phyloP scores from a whole-genome alignment of 2,113 vertebrate genomes.

The Ascaphus truei region DNA sequence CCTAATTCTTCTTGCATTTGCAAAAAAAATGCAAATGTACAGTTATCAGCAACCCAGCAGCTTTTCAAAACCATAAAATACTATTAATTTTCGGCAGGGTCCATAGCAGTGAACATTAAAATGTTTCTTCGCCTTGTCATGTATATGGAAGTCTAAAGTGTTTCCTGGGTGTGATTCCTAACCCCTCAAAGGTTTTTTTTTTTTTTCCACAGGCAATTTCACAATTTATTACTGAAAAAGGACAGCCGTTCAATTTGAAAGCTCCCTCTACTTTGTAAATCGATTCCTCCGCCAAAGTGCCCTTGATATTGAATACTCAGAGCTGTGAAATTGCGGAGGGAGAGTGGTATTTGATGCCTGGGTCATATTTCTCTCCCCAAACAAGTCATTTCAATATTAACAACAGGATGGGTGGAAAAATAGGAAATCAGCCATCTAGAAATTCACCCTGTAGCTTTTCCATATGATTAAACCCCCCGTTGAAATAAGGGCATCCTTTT shows the following conservation, averaged over 20 bases:
- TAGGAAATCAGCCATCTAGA: constrained; percentile 55
- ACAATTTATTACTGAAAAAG: constrained; percentile 79
- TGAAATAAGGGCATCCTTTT: not conserved
- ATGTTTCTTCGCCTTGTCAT: constrained; percentile 58
- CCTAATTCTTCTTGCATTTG: too few relatives aligned
- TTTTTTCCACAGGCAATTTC: constrained; percentile 76
- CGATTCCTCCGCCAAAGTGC: constrained; percentile 81
- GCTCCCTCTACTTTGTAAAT: constrained; percentile 75
- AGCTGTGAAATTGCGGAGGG: constrained; percentile 63
- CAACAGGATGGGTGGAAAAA: constrained; percentile 41
- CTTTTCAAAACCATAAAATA: constrained; percentile 63
- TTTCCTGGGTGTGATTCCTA: constrained; percentile 75
- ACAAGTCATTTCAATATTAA: constrained; percentile 60
- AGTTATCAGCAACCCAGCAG: constrained; percentile 13
- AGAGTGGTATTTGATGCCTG: constrained; percentile 53
- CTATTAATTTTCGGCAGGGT: constrained; percentile 66
- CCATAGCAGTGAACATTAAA: constrained; percentile 62
- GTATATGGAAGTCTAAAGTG: constrained; percentile 62
- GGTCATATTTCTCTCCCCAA: constrained; percentile 69
- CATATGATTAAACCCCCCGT: constrained; percentile 2
- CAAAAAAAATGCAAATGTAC: constrained; percentile 27
- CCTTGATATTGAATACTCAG: constrained; percentile 72
- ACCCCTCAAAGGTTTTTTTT: constrained; percentile 73
- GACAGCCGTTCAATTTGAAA: constrained; percentile 80
- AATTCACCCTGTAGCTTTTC: constrained; percentile 40